Evolutionary conservation across 2,888 invertebrate genomes (phyloP), one percentile per base, ranked within the genome.

Genomic region (Archaeoteleia sp.): DNA sequence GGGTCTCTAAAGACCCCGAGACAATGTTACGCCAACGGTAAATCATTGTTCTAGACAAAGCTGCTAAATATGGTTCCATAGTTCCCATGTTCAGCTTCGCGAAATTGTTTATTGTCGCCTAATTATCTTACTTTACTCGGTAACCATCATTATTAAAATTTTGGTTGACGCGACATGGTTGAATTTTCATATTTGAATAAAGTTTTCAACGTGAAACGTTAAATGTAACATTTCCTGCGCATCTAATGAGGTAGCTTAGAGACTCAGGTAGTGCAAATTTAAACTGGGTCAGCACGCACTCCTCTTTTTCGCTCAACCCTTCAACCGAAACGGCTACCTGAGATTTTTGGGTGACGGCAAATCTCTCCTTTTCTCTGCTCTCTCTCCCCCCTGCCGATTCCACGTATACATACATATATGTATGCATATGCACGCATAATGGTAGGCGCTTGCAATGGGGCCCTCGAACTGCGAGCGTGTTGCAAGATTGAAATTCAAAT

Each of bases 401-500:
- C n/a, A n/a, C n/a, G n/a, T n/a, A n/a, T n/a, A n/a, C n/a, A n/a
- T n/a, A n/a, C n/a, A n/a, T n/a, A n/a, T n/a, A n/a, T n/a, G n/a
- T n/a, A 46, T 53, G 35, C 58, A 65, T 65, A 60, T 67, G 60
- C 48, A 57, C 60, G 53, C 63, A 49, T 62, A 67, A 67, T 57
- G 60, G 65, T 55, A 68, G 40, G 60, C 60, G 55, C 67, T 61
- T 29, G 27, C 25, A 27, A 20, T 15, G 20, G 15, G 23, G 60
- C 67, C 62, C 67, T 67, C 72, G 72, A 77, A 77, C 76, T 76
- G 67, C 76, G 69, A 74, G 71, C 74, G 77, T 67, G 72, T 62
- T 61, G 70, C 70, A 72, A 83, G 80, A 82, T 83, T 81, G 81
- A 85, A 85, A 85, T 85, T 85, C 85, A 85, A 85, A 85, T 85